phyloP scores from a whole-genome alignment of 1,140 invertebrate species.

The Planococcus citri region DNA sequence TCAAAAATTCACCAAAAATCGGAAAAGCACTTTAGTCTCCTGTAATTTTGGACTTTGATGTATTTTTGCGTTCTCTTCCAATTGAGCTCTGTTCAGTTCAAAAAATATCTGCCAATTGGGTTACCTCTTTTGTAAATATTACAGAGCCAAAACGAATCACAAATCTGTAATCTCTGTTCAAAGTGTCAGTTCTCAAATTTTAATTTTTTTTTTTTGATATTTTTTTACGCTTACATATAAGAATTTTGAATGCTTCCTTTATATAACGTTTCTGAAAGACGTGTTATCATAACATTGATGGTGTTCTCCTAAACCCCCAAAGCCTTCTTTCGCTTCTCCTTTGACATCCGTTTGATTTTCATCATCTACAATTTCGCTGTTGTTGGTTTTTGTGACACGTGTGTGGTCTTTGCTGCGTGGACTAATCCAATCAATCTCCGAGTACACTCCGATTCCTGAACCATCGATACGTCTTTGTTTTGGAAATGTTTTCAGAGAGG shows the following conservation, averaged over 20 bases:
- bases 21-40: no score
- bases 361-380: not conserved
- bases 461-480: conserved; percentile 37
- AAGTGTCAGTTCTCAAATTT: no score
- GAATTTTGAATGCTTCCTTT: not conserved
- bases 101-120: no score
- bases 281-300: no score
- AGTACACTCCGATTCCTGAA: not conserved
- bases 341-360: not conserved
- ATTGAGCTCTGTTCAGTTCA: no score
- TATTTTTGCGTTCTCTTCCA: no score
- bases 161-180: no score
- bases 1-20: no score
- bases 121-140: no score
- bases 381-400: not conserved
- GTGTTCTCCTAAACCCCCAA: not conserved
- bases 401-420: not conserved
- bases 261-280: no score
- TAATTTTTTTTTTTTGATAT: not conserved
- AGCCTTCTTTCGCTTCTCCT: not conserved
- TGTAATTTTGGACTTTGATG: no score
- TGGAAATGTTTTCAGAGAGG: conserved; percentile 54
- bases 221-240: not conserved
- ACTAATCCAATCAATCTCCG: conserved; percentile 10
- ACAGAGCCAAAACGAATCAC: no score